Evolutionary conservation across 2,797 vertebrate species (phyloP).

Genomic region (Liparis tanakae): DNA sequence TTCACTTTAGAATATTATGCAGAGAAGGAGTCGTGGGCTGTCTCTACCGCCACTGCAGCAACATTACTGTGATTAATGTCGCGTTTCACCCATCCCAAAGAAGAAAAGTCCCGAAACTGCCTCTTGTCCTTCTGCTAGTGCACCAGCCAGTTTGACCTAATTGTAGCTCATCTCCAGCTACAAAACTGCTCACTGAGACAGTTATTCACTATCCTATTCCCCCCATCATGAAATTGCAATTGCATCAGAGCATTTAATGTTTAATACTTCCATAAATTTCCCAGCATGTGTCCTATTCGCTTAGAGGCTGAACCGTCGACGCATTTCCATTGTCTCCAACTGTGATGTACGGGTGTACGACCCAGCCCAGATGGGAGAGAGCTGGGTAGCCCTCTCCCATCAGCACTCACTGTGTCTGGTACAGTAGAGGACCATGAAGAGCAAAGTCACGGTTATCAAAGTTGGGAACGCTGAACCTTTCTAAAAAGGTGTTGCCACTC

Average conservation of each 20-base stretch:
- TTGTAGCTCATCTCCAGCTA: conserved; percentile 71
- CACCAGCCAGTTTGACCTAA: conserved; percentile 76
- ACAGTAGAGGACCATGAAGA: not conserved
- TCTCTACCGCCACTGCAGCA: conserved; percentile 69
- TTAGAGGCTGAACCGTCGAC: conserved; percentile 45
- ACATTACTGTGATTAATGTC: conserved; percentile 81
- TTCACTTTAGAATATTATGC: conserved; percentile 77
- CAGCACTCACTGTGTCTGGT: no score
- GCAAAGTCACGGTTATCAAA: conserved; percentile 48
- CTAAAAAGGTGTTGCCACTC: conserved; percentile 35
- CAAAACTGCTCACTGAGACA: conserved; percentile 66
- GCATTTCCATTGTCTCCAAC: conserved; percentile 49
- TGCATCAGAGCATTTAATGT: conserved; percentile 77
- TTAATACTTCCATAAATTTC: conserved; percentile 82
- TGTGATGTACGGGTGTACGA: conserved; percentile 51
- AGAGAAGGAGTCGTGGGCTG: conserved; percentile 70
- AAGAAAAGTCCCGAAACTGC: conserved; percentile 74
- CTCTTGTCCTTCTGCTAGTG: conserved; percentile 74
- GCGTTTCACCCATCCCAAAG: conserved; percentile 72
- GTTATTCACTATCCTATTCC: conserved; percentile 78
- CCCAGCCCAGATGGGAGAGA: conserved; percentile 12
- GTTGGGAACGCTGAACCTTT: conserved; percentile 30
- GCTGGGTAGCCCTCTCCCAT: no score
- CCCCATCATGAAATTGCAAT: conserved; percentile 74
- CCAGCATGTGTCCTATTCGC: conserved; percentile 61